Base-by-base conservation (phyloP, 2,888 invertebrate species). In the Napeogenes inachia region DNA sequence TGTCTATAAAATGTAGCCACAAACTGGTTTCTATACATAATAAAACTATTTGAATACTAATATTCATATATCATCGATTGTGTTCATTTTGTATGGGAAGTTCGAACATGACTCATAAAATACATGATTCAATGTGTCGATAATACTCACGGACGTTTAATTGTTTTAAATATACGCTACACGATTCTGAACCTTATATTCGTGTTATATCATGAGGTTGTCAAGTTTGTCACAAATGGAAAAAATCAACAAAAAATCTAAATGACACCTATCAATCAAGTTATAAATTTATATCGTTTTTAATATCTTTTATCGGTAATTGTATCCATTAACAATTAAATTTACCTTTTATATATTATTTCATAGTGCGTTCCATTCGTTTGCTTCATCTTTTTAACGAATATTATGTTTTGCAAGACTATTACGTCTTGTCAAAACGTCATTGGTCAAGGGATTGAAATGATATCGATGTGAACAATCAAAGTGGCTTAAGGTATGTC, bases 61-160 rank as follows among this genome's bases (percentile, higher is more conserved):
- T 47, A 47, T 47, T 13, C 47, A 21, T 13, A 30, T 21, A 8
- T 47, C 21, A 47, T n/a, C 5, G 47, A 47, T 6, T n/a, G 2
- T 47, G 33, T 54, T 32, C 13, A 54, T 13, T 54, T 54, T 32
- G 54, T 38, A 54, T 54, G 54, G 38, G 35, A 54, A 54, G 54
- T 35, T n/a, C n/a, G 6, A 54, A 54, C 38, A 54, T 63, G 63
- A 63, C 45, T 63, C 63, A 63, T 59, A 45, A 38, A 21, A 55
- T 33, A 55, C 56, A 62, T 62, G 62, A 59, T 63, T 63, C 63
- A 59, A 56, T 63, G 54, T 54, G 50, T 30, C 54, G 46, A 58
- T 56, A 53, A 58, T 56, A 50, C 30, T 63, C 45, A 55, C 13
- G 35, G 45, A 46, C 55, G 45, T 63, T 58, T 32, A 45, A 42